Evolutionary conservation across 2,797 vertebrate species (phyloP).

Genomic region (Lophotriccus pileatus): DNA sequence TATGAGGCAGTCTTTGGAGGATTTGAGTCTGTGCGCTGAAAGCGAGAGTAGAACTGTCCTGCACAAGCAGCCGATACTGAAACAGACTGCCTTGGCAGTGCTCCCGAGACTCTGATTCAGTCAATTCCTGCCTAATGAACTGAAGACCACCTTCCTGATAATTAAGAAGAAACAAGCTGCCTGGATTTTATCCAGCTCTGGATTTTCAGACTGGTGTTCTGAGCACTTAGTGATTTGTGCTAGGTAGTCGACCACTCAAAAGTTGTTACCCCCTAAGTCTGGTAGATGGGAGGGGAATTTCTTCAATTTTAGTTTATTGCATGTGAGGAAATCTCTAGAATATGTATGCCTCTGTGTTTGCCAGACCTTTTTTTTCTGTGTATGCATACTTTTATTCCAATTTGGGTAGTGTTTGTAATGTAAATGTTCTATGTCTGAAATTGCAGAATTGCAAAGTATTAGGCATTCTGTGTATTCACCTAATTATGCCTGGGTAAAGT

Average conservation of each 20-base stretch:
- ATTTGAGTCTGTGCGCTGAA: background rate
- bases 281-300: background rate
- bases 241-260: background rate
- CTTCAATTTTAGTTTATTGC: background rate
- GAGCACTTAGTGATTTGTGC: background rate
- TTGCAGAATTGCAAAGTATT: background rate
- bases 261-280: background rate
- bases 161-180: background rate
- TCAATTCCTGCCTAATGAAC: background rate
- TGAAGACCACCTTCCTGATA: background rate
- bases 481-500: background rate
- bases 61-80: background rate
- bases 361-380: background rate
- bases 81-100: background rate
- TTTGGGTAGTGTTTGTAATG: background rate
- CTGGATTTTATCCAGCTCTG: background rate
- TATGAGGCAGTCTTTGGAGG: background rate
- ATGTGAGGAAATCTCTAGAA: background rate
- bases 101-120: background rate
- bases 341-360: background rate
- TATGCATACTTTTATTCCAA: background rate
- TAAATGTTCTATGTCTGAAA: background rate
- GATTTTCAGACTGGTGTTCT: background rate
- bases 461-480: background rate
- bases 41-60: background rate